These are phyloP conservation scores for Pomacea canaliculata DNA, from an alignment of 2,888 invertebrate species.

Conservation along the genomic window DNA sequence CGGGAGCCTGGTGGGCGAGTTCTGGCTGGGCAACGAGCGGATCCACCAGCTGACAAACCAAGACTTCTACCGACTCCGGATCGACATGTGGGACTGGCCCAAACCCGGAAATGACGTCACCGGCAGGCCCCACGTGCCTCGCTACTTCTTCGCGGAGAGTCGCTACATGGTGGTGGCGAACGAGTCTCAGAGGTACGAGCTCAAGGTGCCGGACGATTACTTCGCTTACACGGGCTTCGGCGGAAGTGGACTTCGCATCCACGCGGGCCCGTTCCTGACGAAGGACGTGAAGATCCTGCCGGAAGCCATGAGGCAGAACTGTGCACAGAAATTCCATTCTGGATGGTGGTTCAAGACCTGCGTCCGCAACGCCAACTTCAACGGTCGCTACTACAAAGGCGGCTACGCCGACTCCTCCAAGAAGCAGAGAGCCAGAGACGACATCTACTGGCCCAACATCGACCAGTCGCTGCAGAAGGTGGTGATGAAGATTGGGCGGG, in stretches of 20 bases:
- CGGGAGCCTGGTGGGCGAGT: slow-evolving; percentile 80
- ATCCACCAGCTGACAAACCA: slow-evolving; percentile 79
- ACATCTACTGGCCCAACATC: slow-evolving; percentile 42
- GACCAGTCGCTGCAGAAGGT: slow-evolving; percentile 35
- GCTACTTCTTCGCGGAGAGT: slow-evolving; percentile 38
- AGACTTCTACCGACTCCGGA: slow-evolving; percentile 35
- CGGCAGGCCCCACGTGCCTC: slow-evolving; percentile 12
- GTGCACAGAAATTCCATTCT: slow-evolving; percentile 37
- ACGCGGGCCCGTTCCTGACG: slow-evolving; percentile 40
- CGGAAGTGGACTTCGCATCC: slow-evolving; percentile 40
- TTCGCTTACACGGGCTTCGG: slow-evolving; percentile 39
- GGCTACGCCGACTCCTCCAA: slow-evolving; percentile 27
- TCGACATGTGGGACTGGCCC: slow-evolving; percentile 43
- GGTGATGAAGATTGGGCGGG: slow-evolving; percentile 36
- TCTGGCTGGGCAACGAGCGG: slow-evolving; percentile 88
- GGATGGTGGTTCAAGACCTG: slow-evolving; percentile 44
- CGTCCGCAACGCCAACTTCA: slow-evolving; percentile 41
- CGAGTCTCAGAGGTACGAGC: slow-evolving; percentile 31
- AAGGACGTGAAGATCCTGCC: slow-evolving; percentile 29
- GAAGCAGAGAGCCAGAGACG: slow-evolving; percentile 29
- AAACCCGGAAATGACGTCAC: not conserved
- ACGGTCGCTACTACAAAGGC: slow-evolving; percentile 37
- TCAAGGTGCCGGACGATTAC: slow-evolving; percentile 37
- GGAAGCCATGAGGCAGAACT: slow-evolving; percentile 33
- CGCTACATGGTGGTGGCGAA: slow-evolving; percentile 32